Evolutionary conservation across 1,140 invertebrate genomes (phyloP).

Genomic region (Tetramorium alpestre): DNA sequence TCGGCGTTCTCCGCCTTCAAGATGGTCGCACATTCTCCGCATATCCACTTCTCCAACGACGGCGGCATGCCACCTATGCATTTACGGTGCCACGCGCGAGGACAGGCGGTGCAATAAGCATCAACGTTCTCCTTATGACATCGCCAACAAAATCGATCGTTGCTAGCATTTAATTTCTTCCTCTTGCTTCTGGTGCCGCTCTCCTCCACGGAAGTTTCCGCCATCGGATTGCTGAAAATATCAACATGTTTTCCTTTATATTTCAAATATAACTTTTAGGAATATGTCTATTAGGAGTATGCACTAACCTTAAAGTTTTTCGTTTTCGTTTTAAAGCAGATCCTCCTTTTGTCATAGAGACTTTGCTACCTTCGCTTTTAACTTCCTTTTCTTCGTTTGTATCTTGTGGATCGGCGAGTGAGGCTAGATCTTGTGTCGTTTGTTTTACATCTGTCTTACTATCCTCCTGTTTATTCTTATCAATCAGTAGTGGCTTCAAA

Average conservation of each 20-base stretch:
- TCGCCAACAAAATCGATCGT: slow-evolving; percentile 95
- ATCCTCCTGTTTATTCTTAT: slow-evolving; percentile 17
- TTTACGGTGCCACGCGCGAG: slow-evolving; percentile 93
- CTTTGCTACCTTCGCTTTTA: slow-evolving; percentile 27
- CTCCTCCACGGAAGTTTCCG: slow-evolving; percentile 40
- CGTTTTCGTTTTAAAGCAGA: slow-evolving; percentile 69
- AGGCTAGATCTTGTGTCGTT: slow-evolving; percentile 1
- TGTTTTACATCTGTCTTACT: background rate
- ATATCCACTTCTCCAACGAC: slow-evolving; percentile 91
- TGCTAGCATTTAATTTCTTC: slow-evolving; percentile 77
- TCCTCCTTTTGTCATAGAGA: slow-evolving; percentile 25
- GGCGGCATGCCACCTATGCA: slow-evolving; percentile 88
- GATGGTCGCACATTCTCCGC: slow-evolving; percentile 93
- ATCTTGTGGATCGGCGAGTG: slow-evolving; percentile 46
- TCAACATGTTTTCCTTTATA: background rate
- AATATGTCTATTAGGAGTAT: background rate
- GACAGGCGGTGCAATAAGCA: slow-evolving; percentile 92
- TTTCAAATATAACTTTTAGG: background rate
- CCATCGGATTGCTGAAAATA: slow-evolving; percentile 47
- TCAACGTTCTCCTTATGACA: slow-evolving; percentile 91
- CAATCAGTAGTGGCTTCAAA: background rate
- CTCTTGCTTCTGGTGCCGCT: slow-evolving; percentile 53
- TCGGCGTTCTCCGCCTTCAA: slow-evolving; percentile 93
- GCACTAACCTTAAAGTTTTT: slow-evolving; percentile 67
- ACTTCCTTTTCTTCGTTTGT: slow-evolving; percentile 11